These are phyloP conservation scores for Simalia tracyae DNA, from an alignment of 2,797 vertebrate species.

Conservation along the genomic window DNA sequence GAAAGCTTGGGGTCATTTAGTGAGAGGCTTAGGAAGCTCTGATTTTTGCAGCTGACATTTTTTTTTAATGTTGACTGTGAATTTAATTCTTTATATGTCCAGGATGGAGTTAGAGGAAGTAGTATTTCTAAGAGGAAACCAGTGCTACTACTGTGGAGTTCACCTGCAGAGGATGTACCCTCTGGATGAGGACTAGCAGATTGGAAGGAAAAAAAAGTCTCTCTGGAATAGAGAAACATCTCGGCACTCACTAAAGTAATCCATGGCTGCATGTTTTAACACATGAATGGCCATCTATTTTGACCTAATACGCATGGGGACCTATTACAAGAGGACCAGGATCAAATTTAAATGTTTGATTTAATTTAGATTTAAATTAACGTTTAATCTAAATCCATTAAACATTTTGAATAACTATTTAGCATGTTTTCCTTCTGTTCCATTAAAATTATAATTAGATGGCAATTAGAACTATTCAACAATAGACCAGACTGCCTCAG, in stretches of 20 bases:
- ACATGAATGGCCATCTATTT: background rate
- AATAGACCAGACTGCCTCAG: background rate
- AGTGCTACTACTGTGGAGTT: background rate
- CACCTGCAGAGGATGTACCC: background rate
- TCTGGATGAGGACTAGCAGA: background rate
- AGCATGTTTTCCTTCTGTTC: background rate
- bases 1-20: slow-evolving; percentile 6
- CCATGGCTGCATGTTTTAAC: background rate
- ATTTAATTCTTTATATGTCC: background rate
- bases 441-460: background rate
- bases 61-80: background rate
- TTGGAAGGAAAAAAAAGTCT: background rate
- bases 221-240: background rate
- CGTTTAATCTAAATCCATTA: background rate
- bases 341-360: background rate
- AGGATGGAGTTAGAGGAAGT: background rate
- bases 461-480: background rate
- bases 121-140: slow-evolving; percentile 11
- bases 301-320: background rate
- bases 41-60: background rate
- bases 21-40: background rate
- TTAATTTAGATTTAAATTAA: background rate
- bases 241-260: background rate
- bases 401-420: background rate
- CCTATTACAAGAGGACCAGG: background rate